Evolutionary conservation across 2,888 invertebrate species (phyloP).

Genomic region (Priocnemis perturbator): DNA sequence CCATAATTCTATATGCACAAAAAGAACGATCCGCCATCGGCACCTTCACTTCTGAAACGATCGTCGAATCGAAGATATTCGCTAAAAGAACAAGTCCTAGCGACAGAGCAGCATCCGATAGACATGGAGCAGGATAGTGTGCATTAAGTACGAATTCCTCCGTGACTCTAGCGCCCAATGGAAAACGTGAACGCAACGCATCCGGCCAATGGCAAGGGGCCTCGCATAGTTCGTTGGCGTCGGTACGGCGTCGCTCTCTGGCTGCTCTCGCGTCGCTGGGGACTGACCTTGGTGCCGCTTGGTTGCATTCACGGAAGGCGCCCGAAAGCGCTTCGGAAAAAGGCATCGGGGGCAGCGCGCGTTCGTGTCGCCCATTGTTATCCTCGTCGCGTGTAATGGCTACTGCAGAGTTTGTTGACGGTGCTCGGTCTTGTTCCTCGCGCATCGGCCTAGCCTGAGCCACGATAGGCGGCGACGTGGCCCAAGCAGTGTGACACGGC

Average conservation of each 20-base stretch:
- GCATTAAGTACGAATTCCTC: too few species aligned
- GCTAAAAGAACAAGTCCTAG: too few species aligned
- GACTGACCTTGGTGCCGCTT: slow-evolving; percentile 53
- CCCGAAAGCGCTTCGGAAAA: slow-evolving; percentile 57
- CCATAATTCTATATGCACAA: too few species aligned
- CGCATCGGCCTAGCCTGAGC: slow-evolving; percentile 49
- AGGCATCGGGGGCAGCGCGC: slow-evolving; percentile 58
- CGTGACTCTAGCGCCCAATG: too few species aligned
- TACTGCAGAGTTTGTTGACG: slow-evolving; percentile 68
- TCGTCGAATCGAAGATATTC: too few species aligned
- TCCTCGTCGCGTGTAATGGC: slow-evolving; percentile 72
- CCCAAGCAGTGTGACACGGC: slow-evolving; percentile 7
- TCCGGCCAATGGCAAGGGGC: slow-evolving; percentile 6
- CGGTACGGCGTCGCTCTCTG: too few species aligned
- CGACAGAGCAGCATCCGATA: too few species aligned
- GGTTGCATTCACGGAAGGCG: slow-evolving; percentile 54
- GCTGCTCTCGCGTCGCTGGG: slow-evolving; percentile 8
- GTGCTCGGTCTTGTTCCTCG: slow-evolving; percentile 56
- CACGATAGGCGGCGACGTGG: slow-evolving; percentile 36
- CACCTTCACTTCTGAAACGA: too few species aligned
- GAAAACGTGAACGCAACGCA: neutral
- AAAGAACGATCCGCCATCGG: too few species aligned
- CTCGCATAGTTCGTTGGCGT: neutral
- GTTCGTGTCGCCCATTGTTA: slow-evolving; percentile 69
- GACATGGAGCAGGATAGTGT: too few species aligned